These are phyloP conservation scores for Anolis apletophallus DNA, from an alignment of 2,797 vertebrate species.

Conservation along the genomic window DNA sequence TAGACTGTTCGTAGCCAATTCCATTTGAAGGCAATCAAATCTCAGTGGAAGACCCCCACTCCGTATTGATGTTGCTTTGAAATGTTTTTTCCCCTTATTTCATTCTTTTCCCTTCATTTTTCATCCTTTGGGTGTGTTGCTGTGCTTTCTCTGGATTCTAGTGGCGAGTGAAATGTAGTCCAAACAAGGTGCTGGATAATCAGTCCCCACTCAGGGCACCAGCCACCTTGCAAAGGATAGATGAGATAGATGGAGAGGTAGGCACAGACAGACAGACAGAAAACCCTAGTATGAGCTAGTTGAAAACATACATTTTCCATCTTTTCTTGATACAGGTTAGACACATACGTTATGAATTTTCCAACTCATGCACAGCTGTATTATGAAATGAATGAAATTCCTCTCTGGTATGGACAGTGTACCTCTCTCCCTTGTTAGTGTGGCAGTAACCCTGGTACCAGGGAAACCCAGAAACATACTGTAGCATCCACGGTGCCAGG, in stretches of 20 bases:
- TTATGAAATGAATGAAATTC: not conserved
- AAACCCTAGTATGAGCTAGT: not conserved
- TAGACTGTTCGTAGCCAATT: constrained; percentile 50
- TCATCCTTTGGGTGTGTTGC: constrained; percentile 41
- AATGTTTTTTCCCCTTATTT: constrained; percentile 42
- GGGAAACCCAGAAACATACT: not conserved
- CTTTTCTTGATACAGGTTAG: not conserved
- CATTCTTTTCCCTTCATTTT: constrained; percentile 38
- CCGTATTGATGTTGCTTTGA: constrained; percentile 50
- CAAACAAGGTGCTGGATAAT: not conserved
- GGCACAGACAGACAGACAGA: not conserved
- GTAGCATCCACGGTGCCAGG: not conserved
- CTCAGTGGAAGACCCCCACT: constrained; percentile 50
- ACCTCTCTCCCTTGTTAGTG: not conserved
- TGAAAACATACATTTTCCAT: not conserved
- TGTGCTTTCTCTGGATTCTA: constrained; percentile 1
- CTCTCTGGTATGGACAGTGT: not conserved
- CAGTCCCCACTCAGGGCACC: not conserved
- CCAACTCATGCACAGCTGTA: not conserved
- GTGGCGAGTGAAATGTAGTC: not conserved
- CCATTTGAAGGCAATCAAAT: constrained; percentile 57
- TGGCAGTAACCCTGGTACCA: not conserved
- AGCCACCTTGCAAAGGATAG: not conserved
- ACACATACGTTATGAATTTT: not conserved
- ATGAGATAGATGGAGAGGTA: not conserved